Percentiles rank a stretch among this genome's conserved stretches.
Conservation (phyloP, 2,113 vertebrate species). For the Cardinalis cardinalis region DNA sequence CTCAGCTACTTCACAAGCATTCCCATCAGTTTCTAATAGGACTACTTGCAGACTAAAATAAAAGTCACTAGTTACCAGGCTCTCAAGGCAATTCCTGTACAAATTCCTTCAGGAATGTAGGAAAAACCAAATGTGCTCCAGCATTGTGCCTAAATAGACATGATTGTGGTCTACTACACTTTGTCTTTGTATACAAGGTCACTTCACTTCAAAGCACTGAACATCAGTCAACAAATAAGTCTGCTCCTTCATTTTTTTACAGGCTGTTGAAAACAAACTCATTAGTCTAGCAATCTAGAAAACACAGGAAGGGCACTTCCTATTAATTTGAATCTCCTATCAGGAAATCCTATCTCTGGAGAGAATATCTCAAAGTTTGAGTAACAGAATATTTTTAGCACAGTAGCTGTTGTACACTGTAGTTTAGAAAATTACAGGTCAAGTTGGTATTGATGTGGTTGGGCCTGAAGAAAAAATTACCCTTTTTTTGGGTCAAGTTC, state of each 20-base stretch:
- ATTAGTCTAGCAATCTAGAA: conserved; percentile 6
- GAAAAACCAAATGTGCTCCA: neutral
- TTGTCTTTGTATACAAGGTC: neutral
- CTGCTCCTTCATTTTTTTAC: neutral
- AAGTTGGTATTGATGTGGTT: neutral
- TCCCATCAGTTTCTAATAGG: neutral
- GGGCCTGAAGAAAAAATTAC: neutral
- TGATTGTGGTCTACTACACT: neutral
- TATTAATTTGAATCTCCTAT: conserved; percentile 44
- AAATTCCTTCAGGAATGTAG: neutral
- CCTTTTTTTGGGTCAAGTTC: neutral
- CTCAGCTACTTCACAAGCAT: neutral
- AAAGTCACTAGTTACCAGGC: neutral
- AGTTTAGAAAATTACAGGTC: neutral
- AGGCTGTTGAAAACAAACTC: conserved; percentile 18
- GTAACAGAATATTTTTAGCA: conserved; percentile 48
- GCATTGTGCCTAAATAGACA: neutral
- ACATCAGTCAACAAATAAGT: neutral
- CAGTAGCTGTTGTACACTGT: neutral
- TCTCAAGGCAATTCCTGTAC: neutral
- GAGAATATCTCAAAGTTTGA: conserved; percentile 30
- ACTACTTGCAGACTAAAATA: neutral
- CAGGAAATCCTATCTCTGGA: conserved; percentile 37
- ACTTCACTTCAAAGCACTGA: neutral
- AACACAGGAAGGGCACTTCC: conserved; percentile 55